Conservation (phyloP, 2,113 vertebrate species). For the Osmerus mordax region DNA sequence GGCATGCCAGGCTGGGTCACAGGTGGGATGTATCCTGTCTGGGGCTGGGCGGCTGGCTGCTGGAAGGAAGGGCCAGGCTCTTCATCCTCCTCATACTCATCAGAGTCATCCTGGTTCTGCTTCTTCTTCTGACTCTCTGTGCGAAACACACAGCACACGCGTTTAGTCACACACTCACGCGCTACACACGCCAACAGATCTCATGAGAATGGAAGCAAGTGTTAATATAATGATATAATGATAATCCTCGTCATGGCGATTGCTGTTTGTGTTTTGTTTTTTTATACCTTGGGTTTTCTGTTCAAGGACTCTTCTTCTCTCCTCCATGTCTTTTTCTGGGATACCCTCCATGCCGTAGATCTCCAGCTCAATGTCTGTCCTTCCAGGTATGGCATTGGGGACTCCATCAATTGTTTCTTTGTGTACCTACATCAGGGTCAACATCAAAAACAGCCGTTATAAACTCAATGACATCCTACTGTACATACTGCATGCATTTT, state of each 20-base stretch:
- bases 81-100: conserved; percentile 85
- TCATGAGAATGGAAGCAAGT: background rate
- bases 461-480: no score
- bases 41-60: conserved; percentile 78
- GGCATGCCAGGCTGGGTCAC: conserved; percentile 85
- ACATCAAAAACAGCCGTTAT: no score
- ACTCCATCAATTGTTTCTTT: conserved; percentile 95
- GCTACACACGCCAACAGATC: no score
- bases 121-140: conserved; percentile 90
- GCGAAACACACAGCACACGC: background rate
- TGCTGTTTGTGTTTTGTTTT: no score
- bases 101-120: conserved; percentile 87
- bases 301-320: conserved; percentile 84
- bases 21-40: conserved; percentile 80
- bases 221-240: no score
- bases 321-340: conserved; percentile 94
- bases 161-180: no score
- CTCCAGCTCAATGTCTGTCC: conserved; percentile 93
- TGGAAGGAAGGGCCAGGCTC: conserved; percentile 88
- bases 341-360: conserved; percentile 97
- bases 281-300: conserved; percentile 89
- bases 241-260: no score
- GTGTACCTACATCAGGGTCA: conserved; percentile 75
- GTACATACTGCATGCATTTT: no score
- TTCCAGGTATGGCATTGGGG: conserved; percentile 92